Evolutionary conservation across 2,113 vertebrate genomes (phyloP).

Genomic region (Malurus melanocephalus): DNA sequence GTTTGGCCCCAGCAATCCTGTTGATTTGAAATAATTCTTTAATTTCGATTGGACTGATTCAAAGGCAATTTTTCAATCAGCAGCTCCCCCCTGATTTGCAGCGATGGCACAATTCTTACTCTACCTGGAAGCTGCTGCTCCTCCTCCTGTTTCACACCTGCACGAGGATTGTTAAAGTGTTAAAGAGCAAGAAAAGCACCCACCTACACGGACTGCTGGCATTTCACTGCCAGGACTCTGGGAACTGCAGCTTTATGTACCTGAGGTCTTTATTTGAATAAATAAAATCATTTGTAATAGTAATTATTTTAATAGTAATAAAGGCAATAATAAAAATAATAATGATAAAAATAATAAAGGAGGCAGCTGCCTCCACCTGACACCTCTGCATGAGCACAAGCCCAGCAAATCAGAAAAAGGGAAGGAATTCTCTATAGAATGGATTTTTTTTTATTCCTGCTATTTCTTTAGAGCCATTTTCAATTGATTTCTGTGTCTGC

Average conservation of each 20-base stretch:
- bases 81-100: conserved; percentile 31
- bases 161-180: conserved; percentile 81
- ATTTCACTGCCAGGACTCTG: not conserved
- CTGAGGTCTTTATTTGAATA: not conserved
- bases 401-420: rapidly evolving
- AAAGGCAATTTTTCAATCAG: conserved; percentile 5
- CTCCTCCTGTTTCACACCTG: conserved; percentile 91
- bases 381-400: not conserved
- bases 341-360: too few species aligned
- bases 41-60: not conserved
- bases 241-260: not conserved
- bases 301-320: too few species aligned
- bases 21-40: conserved; percentile 10
- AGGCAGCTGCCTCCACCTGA: not conserved
- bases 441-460: not conserved
- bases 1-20: not conserved
- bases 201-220: not conserved
- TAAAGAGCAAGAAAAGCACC: conserved; percentile 72
- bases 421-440: not conserved
- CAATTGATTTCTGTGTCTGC: not conserved
- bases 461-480: not conserved
- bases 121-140: conserved; percentile 91
- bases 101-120: conserved; percentile 59
- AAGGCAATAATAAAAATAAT: too few species aligned
- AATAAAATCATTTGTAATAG: too few species aligned